Evolutionary conservation across 1,140 invertebrate genomes (phyloP), one percentile per base, ranked within the genome.

Genomic region (Eupeodes corollae): DNA sequence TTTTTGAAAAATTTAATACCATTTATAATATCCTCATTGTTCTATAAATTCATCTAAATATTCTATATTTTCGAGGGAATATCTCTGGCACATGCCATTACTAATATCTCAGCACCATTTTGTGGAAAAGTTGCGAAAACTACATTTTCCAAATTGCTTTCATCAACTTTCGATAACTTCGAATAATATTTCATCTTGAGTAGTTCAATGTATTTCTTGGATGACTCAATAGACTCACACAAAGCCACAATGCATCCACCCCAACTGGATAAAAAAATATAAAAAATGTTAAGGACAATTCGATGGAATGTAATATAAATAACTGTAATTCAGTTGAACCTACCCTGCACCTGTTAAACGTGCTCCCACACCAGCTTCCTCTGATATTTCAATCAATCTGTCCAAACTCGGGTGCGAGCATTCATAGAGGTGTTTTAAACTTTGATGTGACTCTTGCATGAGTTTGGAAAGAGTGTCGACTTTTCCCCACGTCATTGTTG

Each of bases 211-310:
- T 91, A 93, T 40, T 76, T 59, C 3, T 77, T 67, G 2, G 85
- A 77, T 40, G 78, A 74, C 21, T 80, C 75, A 41, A 77, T 72
- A 1, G 80, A 75, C 47, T 84, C 79, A 42, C 78, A 76, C 52
- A 98, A 72, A 16, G 91, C 89, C 13, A 98, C 91, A 48, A 87
- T 79, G 70, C 93, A 98, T 2, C 95, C 95, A 16, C 95, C 95
- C 95, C 95, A 98, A 16, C 88, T 91, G 56, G 11, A 68, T 67
- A 51, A 48, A 44, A 54, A 34, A 55, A 16, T 35, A 2, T 44
- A 18, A 47, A 15, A 38, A 14, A 52, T 46, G 16, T 32, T 11
- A 13, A n/a, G 26, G 8, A 21, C 45, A 14, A 16, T 16, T 43
- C 13, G 5, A 3, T 13, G 34, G 41, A 13, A 41, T 34, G 33